These are phyloP conservation scores for Porites cylindrica DNA, from an alignment of 92 coral and sea anemone species.

Conservation along the genomic window DNA sequence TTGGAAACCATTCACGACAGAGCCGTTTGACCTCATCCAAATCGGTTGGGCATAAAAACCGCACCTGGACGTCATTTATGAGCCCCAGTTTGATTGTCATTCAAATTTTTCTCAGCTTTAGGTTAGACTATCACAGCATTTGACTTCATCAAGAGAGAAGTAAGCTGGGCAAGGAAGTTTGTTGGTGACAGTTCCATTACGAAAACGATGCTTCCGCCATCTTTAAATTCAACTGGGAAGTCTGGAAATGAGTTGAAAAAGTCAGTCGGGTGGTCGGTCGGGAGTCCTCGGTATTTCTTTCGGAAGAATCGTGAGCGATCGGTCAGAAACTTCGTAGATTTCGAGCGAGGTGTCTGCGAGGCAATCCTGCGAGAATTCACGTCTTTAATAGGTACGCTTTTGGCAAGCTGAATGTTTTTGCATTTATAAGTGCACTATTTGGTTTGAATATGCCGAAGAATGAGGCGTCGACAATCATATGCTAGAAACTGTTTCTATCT, in stretches of 20 bases:
- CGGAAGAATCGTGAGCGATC: not conserved
- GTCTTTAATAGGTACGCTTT: too few relatives aligned
- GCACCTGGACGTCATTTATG: constrained; percentile 91
- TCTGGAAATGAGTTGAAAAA: constrained; percentile 5
- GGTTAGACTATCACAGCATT: constrained; percentile 19
- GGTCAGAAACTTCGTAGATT: not conserved
- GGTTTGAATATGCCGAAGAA: too few relatives aligned
- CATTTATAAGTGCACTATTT: too few relatives aligned
- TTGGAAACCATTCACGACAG: constrained; percentile 98
- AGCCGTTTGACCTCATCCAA: constrained; percentile 94
- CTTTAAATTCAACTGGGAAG: constrained; percentile 1
- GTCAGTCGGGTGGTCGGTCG: not conserved
- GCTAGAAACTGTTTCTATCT: too few relatives aligned
- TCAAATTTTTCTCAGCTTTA: constrained; percentile 45
- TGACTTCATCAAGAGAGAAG: constrained; percentile 5
- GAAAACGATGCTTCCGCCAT: constrained; percentile 50
- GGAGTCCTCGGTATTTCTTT: not conserved
- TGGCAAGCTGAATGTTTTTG: too few relatives aligned
- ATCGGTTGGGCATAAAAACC: constrained; percentile 95
- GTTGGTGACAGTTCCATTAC: constrained; percentile 21
- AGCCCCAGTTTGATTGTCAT: constrained; percentile 99
- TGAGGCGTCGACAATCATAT: too few relatives aligned
- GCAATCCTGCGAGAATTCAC: too few relatives aligned
- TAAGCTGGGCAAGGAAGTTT: not conserved
- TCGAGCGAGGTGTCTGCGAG: too few relatives aligned